phyloP scores from a whole-genome alignment of 2,113 vertebrate species.

The Nannobrachium achirus region DNA sequence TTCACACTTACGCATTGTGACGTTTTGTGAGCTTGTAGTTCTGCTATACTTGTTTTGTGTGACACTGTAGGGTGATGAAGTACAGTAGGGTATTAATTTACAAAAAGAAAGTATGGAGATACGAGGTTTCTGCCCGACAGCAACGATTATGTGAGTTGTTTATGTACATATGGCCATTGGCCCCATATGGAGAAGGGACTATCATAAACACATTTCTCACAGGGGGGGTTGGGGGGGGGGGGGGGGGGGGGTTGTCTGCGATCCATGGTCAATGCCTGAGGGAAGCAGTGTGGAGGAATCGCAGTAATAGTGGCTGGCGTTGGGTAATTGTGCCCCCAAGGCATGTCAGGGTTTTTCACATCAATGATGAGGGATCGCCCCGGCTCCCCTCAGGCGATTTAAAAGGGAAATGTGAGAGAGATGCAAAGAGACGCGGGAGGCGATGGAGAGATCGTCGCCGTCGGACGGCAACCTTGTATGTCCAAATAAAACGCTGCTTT shows the following conservation, averaged over 20 bases:
- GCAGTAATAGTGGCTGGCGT: conserved; percentile 69
- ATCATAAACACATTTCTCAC: conserved; percentile 57
- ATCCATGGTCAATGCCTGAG: conserved; percentile 37
- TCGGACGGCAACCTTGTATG: no score
- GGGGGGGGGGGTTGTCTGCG: conserved; percentile 34
- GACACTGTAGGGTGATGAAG: no score
- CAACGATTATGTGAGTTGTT: conserved; percentile 30
- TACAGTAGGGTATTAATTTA: background rate
- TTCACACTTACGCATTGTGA: no score
- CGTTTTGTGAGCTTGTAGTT: no score
- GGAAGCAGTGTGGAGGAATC: conserved; percentile 56
- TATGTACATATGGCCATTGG: conserved; percentile 43
- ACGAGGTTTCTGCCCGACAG: conserved; percentile 24
- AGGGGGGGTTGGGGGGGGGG: conserved; percentile 1
- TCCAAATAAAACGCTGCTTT: no score
- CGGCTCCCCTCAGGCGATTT: conserved; percentile 51
- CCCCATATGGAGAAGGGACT: conserved; percentile 57
- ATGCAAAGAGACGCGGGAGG: conserved; percentile 6
- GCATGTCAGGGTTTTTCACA: conserved; percentile 65
- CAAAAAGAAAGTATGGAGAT: conserved; percentile 28
- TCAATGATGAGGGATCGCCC: conserved; percentile 62
- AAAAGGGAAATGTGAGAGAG: conserved; percentile 40
- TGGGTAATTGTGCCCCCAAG: conserved; percentile 76
- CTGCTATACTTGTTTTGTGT: no score
- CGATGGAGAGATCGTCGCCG: background rate